Conservation (phyloP, 1,140 invertebrate genomes). For the Babylonia areolata region DNA sequence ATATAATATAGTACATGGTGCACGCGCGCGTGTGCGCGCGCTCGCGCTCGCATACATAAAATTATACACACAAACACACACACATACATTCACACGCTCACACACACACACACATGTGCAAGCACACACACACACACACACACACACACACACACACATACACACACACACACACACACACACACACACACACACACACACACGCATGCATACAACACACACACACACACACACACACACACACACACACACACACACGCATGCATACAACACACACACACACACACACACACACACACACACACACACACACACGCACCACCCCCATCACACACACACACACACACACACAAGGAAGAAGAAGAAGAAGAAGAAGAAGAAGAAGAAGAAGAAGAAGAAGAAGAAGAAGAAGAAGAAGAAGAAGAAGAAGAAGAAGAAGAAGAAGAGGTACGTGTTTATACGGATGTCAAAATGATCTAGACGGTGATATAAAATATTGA, state of each 20-base stretch:
- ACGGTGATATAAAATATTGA: too few species aligned
- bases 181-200: background rate
- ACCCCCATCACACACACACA: too few species aligned
- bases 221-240: background rate
- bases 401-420: too few species aligned
- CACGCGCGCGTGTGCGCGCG: too few species aligned
- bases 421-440: too few species aligned
- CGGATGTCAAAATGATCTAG: too few species aligned
- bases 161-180: background rate
- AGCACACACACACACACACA: background rate
- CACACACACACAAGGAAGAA: background rate
- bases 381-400: background rate
- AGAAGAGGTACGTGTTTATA: too few species aligned
- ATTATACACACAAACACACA: background rate
- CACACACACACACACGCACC: too few species aligned
- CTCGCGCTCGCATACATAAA: too few species aligned
- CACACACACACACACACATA: background rate
- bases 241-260: constrained; percentile 6
- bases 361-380: background rate
- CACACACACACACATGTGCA: background rate
- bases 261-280: background rate
- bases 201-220: background rate
- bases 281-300: too few species aligned
- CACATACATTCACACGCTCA: background rate
- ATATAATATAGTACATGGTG: too few species aligned